Evolutionary conservation across 1,140 invertebrate species (phyloP).

Genomic region (Temnothorax longispinosus): DNA sequence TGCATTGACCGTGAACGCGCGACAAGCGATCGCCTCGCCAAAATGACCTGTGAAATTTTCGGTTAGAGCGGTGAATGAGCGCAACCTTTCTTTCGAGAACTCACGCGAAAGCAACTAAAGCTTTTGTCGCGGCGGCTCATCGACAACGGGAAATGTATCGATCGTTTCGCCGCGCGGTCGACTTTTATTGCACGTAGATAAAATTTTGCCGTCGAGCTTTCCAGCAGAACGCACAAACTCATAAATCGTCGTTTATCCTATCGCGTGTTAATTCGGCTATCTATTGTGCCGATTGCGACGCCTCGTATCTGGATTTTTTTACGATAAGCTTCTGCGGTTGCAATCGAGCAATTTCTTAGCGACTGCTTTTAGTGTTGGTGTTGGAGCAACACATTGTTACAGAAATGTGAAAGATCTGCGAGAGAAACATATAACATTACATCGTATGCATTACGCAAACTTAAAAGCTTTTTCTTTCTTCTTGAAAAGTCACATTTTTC

Average conservation of each 20-base stretch:
- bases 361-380: neutral
- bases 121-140: constrained; percentile 40
- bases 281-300: constrained; percentile 29
- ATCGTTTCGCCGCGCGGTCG: constrained; percentile 27
- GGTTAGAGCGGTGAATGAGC: neutral
- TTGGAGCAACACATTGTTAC: neutral
- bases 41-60: constrained; percentile 12
- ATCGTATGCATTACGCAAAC: neutral
- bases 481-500: constrained; percentile 20
- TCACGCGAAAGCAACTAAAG: neutral
- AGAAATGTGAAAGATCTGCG: neutral
- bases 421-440: neutral
- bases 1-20: neutral
- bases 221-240: constrained; percentile 21
- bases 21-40: neutral
- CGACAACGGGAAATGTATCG: constrained; percentile 33
- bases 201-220: constrained; percentile 46
- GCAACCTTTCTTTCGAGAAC: neutral
- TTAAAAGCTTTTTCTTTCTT: constrained; percentile 1
- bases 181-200: constrained; percentile 58
- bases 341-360: neutral
- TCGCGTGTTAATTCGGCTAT: constrained; percentile 50
- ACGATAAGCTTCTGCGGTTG: constrained; percentile 7
- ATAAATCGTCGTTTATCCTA: constrained; percentile 50
- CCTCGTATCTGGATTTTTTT: neutral